A percentile compares a stretch with the other conserved stretches of the same genome.
These are phyloP conservation scores for Cuniculus paca DNA, from an alignment of 2,797 vertebrate species.

Conservation along the genomic window DNA sequence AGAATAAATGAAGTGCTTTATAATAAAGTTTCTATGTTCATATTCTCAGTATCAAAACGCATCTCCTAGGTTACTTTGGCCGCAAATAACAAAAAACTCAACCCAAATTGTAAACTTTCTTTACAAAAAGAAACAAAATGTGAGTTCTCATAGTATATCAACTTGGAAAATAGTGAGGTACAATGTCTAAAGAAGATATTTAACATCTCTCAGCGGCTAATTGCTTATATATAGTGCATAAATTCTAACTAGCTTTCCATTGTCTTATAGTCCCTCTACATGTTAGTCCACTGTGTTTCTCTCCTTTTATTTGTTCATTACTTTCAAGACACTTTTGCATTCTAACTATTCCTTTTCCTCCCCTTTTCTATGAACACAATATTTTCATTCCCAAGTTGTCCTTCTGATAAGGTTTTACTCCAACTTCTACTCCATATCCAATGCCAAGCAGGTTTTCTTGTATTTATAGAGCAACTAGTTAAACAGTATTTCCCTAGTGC, in stretches of 20 bases:
- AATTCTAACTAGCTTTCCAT: neutral
- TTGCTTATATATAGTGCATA: neutral
- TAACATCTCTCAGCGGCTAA: neutral
- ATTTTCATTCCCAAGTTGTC: neutral
- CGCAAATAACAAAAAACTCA: neutral
- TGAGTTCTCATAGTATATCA: neutral
- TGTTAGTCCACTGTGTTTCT: neutral
- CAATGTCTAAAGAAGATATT: neutral
- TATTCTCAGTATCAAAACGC: neutral
- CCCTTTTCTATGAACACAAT: neutral
- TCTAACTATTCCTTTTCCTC: neutral
- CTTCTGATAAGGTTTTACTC: neutral
- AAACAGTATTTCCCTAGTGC: neutral
- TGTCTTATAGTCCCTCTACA: neutral
- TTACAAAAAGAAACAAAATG: neutral
- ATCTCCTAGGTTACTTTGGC: neutral
- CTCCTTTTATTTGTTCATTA: neutral
- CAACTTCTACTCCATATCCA: neutral
- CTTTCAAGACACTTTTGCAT: slow-evolving; percentile 37
- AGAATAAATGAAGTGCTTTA: slow-evolving; percentile 36
- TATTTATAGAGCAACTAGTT: neutral
- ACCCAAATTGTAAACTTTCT: neutral
- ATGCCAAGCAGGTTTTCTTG: neutral
- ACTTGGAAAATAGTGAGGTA: neutral
- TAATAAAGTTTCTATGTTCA: neutral